Conservation (phyloP, 1,140 invertebrate genomes). For the Brachionus manjavacas region DNA sequence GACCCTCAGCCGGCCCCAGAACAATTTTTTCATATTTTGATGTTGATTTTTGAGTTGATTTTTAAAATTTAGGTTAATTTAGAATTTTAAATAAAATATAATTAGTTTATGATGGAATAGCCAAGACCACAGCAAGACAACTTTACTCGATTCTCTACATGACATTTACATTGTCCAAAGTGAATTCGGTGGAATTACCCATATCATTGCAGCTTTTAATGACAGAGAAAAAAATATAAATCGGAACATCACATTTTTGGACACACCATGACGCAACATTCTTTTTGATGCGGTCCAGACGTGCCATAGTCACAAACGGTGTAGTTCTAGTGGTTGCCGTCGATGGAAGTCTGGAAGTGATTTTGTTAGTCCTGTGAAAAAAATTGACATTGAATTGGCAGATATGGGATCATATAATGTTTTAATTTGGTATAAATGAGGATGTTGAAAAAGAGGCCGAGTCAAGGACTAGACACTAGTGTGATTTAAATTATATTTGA, state of each 20-base stretch:
- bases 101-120: too few species aligned
- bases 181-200: too few species aligned
- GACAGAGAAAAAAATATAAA: conserved; percentile 56
- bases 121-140: conserved; percentile 98
- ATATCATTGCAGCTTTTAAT: conserved; percentile 97
- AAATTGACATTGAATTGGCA: conserved; percentile 79
- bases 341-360: too few species aligned
- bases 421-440: background rate
- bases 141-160: conserved; percentile 81
- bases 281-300: conserved; percentile 78
- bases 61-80: too few species aligned
- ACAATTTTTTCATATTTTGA: too few species aligned
- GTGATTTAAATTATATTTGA: conserved; percentile 87
- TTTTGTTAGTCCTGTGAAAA: too few species aligned
- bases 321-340: conserved; percentile 94
- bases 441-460: background rate
- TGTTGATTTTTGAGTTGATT: too few species aligned
- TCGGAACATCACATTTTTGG: conserved; percentile 66
- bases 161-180: conserved; percentile 74
- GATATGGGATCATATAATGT: conserved; percentile 60
- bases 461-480: conserved; percentile 65
- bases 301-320: conserved; percentile 86
- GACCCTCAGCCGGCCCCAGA: too few species aligned
- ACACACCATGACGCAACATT: conserved; percentile 96
- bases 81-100: too few species aligned